Evolutionary conservation across 1,140 invertebrate species (phyloP), one percentile per base, ranked within the genome.

Genomic region (Campodea augens): DNA sequence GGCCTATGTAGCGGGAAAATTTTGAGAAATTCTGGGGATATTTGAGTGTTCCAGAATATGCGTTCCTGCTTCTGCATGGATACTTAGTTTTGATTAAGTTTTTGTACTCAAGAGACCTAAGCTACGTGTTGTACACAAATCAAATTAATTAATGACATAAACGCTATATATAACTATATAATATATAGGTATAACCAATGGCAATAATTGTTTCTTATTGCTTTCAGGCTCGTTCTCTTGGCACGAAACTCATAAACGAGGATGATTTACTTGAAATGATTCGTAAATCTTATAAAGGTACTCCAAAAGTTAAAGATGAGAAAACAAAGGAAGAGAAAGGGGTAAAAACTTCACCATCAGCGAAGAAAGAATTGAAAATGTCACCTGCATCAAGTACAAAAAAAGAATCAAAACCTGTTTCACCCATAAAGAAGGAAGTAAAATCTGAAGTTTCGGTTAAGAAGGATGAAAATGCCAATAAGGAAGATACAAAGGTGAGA

Each of bases 231-330:
- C 60, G 72, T 52, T 71, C 71, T 52, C 63, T 80, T 18, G 70
- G 71, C 12, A 78, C 81, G 7, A 74, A 72, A 56, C 68, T 78
- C 49, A 67, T 91, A 36, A 73, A 70, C 52, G 88, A 92, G 66
- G 84, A 92, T 66, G 79, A 77, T 20, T 71, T 93, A 4, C 64
- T 92, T 12, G 71, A 87, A 52, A 61, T 93, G 54, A 83, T 93
- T 45, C 62, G 70, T 24, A 72, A 36, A 50, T 47, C 13, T 25
- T 50, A 43, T 45, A 48, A 38, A 69, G 63, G 52, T 69, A 72
- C 0, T 62, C 59, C 25, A 49, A 25, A 27, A 5, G 53, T 48
- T 41, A 51, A 48, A 41, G 39, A 50, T 41, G 41, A 51, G 25
- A 37, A 25, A 38, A 21, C 38, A 12, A 51, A 46, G 49, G 46